phyloP scores from a whole-genome alignment of 1,140 invertebrate genomes.

The Brachionus asplanchnoidis region DNA sequence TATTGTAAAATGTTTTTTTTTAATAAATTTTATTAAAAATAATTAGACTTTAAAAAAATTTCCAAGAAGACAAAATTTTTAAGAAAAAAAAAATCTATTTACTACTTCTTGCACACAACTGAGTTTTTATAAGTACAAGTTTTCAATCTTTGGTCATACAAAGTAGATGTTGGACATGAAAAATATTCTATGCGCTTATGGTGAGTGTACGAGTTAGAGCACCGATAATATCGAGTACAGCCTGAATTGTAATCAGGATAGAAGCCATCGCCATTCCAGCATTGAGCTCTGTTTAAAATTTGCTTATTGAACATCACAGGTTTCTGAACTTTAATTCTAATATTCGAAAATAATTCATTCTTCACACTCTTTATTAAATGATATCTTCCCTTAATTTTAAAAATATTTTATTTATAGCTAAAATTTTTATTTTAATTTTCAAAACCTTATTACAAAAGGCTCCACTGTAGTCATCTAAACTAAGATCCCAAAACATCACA shows the following conservation, averaged over 20 bases:
- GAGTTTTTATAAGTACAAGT: neutral
- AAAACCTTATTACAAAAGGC: conserved; percentile 46
- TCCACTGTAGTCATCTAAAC: conserved; percentile 66
- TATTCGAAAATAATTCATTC: neutral
- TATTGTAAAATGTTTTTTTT: too few relatives aligned
- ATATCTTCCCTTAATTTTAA: conserved; percentile 5
- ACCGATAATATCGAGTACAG: neutral
- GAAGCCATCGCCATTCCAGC: neutral
- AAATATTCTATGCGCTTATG: neutral
- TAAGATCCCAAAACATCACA: conserved; percentile 92
- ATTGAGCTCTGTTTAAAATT: neutral
- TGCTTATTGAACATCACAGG: neutral
- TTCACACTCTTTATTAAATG: neutral
- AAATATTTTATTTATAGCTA: too few relatives aligned
- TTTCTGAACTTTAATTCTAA: neutral
- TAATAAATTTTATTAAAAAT: too few relatives aligned
- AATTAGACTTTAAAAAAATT: neutral
- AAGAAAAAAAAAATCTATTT: neutral
- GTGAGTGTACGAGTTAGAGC: neutral
- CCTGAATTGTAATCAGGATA: conserved; percentile 6
- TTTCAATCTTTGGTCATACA: neutral
- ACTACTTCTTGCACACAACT: neutral
- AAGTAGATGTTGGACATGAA: neutral
- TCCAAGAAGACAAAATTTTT: neutral
- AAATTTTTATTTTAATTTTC: neutral